Conservation (phyloP, 1,140 invertebrate species). For the Propsilocerus akamusi region DNA sequence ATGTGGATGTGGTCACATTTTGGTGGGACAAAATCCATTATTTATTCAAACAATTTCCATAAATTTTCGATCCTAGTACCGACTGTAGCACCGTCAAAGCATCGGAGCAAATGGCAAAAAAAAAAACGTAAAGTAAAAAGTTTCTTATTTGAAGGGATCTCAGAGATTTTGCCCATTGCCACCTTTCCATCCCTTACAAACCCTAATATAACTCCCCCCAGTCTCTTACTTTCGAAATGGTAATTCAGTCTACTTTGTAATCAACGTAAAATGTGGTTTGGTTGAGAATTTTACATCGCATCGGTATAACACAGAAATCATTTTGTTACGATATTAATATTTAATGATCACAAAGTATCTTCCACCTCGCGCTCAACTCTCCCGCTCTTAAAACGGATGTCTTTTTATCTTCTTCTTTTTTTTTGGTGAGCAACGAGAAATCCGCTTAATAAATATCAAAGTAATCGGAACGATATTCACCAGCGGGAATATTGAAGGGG, state of each 20-base stretch:
- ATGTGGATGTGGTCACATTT: too few relatives aligned
- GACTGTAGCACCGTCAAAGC: not conserved
- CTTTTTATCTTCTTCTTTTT: not conserved
- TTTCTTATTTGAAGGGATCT: not conserved
- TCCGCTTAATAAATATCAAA: slow-evolving; percentile 4
- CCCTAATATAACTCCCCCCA: not conserved
- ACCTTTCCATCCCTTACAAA: not conserved
- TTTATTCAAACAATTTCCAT: slow-evolving; percentile 4
- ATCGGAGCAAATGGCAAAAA: too few relatives aligned
- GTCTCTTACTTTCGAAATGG: not conserved
- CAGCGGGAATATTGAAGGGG: not conserved
- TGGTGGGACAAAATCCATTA: slow-evolving; percentile 1
- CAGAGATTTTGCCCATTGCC: not conserved
- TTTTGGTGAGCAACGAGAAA: too few relatives aligned
- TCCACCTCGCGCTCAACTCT: too few relatives aligned
- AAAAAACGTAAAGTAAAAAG: too few relatives aligned
- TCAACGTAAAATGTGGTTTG: slow-evolving; percentile 3
- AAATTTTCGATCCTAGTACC: not conserved
- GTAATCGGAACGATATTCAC: not conserved
- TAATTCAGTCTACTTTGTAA: slow-evolving; percentile 4
- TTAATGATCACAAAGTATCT: slow-evolving; percentile 1
- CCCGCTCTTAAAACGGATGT: slow-evolving; percentile 1
- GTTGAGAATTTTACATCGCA: not conserved
- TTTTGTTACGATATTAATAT: slow-evolving; percentile 1
- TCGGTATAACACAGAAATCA: not conserved